Evolutionary conservation across 2,888 invertebrate genomes (phyloP), one percentile per base, ranked within the genome.

Genomic region (Epinotia brunnichana): DNA sequence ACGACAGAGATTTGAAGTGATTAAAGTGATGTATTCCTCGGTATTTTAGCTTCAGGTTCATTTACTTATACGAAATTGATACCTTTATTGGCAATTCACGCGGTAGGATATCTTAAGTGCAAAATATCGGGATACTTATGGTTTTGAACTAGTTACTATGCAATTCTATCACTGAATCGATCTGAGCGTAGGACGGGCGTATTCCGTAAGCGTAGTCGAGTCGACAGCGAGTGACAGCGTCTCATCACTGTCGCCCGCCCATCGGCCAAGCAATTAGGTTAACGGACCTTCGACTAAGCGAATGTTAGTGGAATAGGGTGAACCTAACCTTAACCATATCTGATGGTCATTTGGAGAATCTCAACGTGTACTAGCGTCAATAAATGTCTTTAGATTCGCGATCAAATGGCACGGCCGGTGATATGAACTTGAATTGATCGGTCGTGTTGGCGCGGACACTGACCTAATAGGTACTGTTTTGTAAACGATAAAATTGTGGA

Each of bases 211-310:
- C 85, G 87, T 83, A 77, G 78, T 59, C 75, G 79, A 80, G 76
- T 76, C 70, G 80, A 82, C 82, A 81, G 71, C 76, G 85, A 83
- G 83, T 82, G 84, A 76, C 83, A 82, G 83, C 81, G 83, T 84
- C 87, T 82, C 84, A 85, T 90, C 89, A 87, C 82, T 83, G 89
- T 88, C 87, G 78, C 64, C 70, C 59, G 70, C 63, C 70, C 70
- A 70, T 62, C 62, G 76, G 74, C 67, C 79, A 75, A 83, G 88
- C 89, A 90, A 90, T 90, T 90, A 90, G 86, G 85, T 83, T 88
- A 89, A 88, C 87, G 85, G 87, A 63, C 54, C 57, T 68, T 54
- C 56, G 53, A 61, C 29, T 69, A 56, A 62, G 44, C 35, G 69
- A 59, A 61, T 56, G 69, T 54, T 61, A 61, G 54, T 44, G 39